These are phyloP conservation scores for Rambutsinella grinnellia DNA, from an alignment of 2,888 invertebrate species.

Conservation along the genomic window DNA sequence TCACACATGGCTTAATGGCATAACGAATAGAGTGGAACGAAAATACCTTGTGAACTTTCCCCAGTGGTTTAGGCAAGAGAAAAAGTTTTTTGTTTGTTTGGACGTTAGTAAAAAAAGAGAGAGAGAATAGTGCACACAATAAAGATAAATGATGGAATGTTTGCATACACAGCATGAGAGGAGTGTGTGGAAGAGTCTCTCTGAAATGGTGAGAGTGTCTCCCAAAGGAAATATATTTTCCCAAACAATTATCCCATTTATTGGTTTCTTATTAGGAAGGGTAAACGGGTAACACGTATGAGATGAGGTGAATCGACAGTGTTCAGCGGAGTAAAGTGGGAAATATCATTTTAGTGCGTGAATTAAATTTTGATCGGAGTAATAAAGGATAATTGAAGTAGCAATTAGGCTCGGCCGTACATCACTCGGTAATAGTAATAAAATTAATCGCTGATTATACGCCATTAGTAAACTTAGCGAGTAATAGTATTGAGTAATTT, in stretches of 20 bases:
- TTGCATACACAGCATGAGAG: neutral
- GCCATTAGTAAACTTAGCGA: neutral
- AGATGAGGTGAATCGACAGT: neutral
- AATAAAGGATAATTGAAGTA: no score
- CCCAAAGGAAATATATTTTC: conserved; percentile 30
- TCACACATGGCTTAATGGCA: neutral
- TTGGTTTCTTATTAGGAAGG: neutral
- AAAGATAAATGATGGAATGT: neutral
- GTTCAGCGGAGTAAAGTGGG: neutral
- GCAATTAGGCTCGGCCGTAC: no score
- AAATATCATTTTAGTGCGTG: no score
- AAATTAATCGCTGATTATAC: neutral
- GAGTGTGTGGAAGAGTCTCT: neutral
- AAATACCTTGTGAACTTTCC: neutral
- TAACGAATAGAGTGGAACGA: neutral
- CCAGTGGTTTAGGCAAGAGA: neutral
- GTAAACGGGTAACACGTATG: no score
- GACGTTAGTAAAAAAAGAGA: neutral
- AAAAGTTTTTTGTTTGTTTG: neutral
- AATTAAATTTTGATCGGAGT: no score
- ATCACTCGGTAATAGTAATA: no score
- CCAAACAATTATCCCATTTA: conserved; percentile 25
- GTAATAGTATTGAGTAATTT: no score
- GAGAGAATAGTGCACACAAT: neutral
- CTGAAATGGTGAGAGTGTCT: neutral